phyloP scores from a whole-genome alignment of 2,113 vertebrate species.

The Dermatemys mawii region DNA sequence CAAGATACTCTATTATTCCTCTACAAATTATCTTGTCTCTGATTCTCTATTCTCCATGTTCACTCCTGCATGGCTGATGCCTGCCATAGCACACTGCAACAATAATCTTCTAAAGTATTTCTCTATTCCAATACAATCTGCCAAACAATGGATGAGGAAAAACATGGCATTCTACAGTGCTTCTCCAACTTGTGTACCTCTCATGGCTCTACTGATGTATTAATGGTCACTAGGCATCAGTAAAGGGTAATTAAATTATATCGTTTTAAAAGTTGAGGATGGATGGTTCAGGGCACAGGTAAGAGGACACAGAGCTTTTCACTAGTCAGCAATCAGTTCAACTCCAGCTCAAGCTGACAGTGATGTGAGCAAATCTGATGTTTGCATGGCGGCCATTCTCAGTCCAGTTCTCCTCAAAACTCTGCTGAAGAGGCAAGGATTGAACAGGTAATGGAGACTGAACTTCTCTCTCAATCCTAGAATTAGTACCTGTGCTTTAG shows the following conservation, averaged over 20 bases:
- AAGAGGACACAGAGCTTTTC: background rate
- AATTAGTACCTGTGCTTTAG: background rate
- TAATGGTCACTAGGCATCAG: background rate
- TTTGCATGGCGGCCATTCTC: background rate
- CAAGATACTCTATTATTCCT: constrained; percentile 33
- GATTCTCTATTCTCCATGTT: background rate
- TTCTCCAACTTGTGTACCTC: background rate
- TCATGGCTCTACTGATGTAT: background rate
- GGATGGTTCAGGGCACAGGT: background rate
- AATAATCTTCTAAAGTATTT: background rate
- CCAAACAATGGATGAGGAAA: rapidly evolving
- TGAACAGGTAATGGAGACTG: rapidly evolving
- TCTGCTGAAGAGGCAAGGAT: background rate
- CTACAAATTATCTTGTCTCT: background rate
- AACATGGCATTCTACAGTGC: background rate
- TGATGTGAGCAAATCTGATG: background rate
- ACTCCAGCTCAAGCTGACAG: background rate
- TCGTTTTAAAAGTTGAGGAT: background rate
- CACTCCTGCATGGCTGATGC: background rate
- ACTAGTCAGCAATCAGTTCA: background rate
- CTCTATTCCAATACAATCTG: background rate
- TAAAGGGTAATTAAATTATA: background rate
- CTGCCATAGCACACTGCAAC: background rate
- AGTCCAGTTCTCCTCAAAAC: background rate
- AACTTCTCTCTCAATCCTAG: background rate